Evolutionary conservation across 2,888 invertebrate species (phyloP), one percentile per base, ranked within the genome.

Genomic region (Bombyx huttoni): DNA sequence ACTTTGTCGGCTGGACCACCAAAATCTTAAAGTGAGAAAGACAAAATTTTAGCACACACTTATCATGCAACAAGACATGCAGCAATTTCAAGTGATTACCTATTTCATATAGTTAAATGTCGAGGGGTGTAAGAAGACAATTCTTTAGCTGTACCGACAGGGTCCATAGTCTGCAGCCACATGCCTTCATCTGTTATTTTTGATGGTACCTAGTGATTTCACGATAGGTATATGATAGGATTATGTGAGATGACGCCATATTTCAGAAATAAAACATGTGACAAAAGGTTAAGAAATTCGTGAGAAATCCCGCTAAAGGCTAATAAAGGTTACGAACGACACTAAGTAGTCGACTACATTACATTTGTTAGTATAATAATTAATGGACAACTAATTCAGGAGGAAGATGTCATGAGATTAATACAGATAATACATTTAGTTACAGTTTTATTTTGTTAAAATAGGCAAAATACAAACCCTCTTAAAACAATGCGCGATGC

Each of bases 401-500:
- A 5, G 5, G 24, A 24, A 24, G 24, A 24, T 24, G 5, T 5
- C 5, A 24, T 24, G 5, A 24, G 24, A 24, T 24, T 24, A 24
- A 24, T 24, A 24, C 24, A 24, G 5, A 24, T 24, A 24, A 24
- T 24, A 24, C 40, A 8, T 8, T 40, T 40, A 7, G 8, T 40
- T 12, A 40, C 3, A 24, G 24, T 3, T 24, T 24, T 24, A 3
- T 24, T 24, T 24, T 24, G 24, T 24, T 24, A 24, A 24, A 40
- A 40, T 40, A 40, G 12, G 9, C 12, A 40, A 8, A 40, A 12
- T 40, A 62, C 63, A 54, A 34, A 86, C 86, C 78, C 80, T 70
- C 57, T 85, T 85, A 58, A 83, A 87, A 60, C 86, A 87, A 52
- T 73, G 69, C 46, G 77, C 72, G 55, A 85, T 62, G 49, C 73